Evolutionary conservation across 1,140 invertebrate genomes (phyloP), one percentile per base, ranked within the genome.

Genomic region (Hydropsyche tenuis): DNA sequence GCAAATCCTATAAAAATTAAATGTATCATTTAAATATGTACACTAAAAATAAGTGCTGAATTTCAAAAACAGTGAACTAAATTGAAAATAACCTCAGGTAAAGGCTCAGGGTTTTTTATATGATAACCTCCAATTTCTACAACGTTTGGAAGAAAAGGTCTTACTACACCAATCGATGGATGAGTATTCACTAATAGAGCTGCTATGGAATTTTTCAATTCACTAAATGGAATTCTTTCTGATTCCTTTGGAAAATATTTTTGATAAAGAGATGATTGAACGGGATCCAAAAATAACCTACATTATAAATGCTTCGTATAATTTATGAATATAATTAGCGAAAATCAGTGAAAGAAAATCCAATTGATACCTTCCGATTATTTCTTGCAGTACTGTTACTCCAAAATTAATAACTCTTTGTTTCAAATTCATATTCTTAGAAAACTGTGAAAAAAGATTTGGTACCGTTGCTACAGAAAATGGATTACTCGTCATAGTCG

Each of bases 1-100:
- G 79, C 1, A 87, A 80, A 66, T 87, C 80, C 82, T 84, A 68
- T 68, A 78, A 76, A 22, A 65, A 18, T 9, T 65, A 11, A 37
- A 22, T 18, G 23, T 64, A 27, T 6, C 37, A 6, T 6, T 56
- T 56, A 6, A 56, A 9, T 9, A 7, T 56, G 5, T 18, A n/a
- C 51, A 16, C 5, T 18, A 6, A 6, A 62, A 9, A 1, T 12
- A 1, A 62, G 2, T 25, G 14, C 22, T 25, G n/a, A 23, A 56
- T 16, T 6, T 56, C 51, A 56, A 16, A 23, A 5, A 16, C 16
- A 9, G 30, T 37, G 9, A 4, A 63, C 4, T 63, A 30, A 48
- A 16, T 3, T 43, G 16, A 42, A 42, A 27, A 1, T 56, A 42
- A 77, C 75, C 27, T 77, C 51, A 22, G 75, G 75, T 20, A 77